phyloP scores from a whole-genome alignment of 1,140 invertebrate genomes.

The Papilio dardanus region DNA sequence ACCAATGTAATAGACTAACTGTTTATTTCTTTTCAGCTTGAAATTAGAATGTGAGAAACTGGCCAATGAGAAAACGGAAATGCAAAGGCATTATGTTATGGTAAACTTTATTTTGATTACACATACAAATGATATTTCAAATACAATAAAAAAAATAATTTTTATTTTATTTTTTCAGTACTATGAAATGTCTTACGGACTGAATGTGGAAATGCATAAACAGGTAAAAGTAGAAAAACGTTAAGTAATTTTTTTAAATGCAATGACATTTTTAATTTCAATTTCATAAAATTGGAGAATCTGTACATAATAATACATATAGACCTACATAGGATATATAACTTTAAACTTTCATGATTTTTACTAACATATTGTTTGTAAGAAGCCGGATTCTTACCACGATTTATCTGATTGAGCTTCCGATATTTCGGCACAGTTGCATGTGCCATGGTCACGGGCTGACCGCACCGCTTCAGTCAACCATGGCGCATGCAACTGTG shows the following conservation, averaged over 20 bases:
- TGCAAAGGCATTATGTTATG: slow-evolving; percentile 99
- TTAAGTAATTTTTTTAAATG: slow-evolving; percentile 54
- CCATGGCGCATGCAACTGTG: too few species aligned
- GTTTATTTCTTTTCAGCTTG: slow-evolving; percentile 83
- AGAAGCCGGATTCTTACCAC: too few species aligned
- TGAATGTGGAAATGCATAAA: slow-evolving; percentile 99
- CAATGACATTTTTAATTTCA: slow-evolving; percentile 5
- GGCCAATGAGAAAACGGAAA: slow-evolving; percentile 98
- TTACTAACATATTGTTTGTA: too few species aligned
- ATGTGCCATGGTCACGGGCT: too few species aligned
- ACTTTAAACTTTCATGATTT: too few species aligned
- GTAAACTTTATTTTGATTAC: slow-evolving; percentile 83
- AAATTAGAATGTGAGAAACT: slow-evolving; percentile 98
- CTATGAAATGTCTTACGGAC: slow-evolving; percentile 99
- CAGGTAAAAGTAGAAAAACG: slow-evolving; percentile 86
- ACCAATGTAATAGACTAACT: neutral
- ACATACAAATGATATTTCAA: slow-evolving; percentile 18
- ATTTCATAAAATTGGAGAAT: too few species aligned
- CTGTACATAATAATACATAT: too few species aligned
- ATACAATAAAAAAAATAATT: slow-evolving; percentile 2
- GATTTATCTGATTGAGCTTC: too few species aligned
- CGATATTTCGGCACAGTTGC: too few species aligned
- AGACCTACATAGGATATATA: too few species aligned
- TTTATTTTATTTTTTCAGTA: slow-evolving; percentile 90
- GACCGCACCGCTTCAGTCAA: too few species aligned